A percentile compares a stretch with the other conserved stretches of the same genome.
phyloP scores from a whole-genome alignment of 2,888 invertebrate species.

The Lithophane semibrunnea region DNA sequence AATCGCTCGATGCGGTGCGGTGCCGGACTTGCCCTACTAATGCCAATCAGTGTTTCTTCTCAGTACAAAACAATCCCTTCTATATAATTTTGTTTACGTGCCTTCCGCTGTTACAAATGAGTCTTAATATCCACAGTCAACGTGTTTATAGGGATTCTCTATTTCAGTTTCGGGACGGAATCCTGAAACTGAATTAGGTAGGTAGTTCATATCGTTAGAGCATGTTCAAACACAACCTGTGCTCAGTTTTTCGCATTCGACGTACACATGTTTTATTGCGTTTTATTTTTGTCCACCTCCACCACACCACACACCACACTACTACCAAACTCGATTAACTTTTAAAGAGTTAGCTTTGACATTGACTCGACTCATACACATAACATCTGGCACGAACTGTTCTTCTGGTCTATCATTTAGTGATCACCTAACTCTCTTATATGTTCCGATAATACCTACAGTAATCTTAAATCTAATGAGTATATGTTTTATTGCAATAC shows the following conservation, averaged over 20 bases:
- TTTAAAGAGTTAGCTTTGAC: background rate
- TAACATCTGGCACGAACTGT: background rate
- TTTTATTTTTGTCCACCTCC: background rate
- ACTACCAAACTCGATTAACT: background rate
- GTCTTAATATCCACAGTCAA: conserved; percentile 43
- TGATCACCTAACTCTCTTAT: conserved; percentile 51
- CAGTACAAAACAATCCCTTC: background rate
- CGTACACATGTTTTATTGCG: background rate
- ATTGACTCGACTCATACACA: background rate
- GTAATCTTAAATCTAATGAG: conserved; percentile 30
- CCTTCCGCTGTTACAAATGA: conserved; percentile 58
- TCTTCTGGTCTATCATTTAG: background rate
- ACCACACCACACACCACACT: background rate
- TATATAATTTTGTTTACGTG: conserved; percentile 40
- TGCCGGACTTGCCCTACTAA: conserved; percentile 26
- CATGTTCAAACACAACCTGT: conserved; percentile 1
- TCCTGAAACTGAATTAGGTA: conserved; percentile 50
- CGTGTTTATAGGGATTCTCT: conserved; percentile 45
- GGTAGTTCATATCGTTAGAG: conserved; percentile 7
- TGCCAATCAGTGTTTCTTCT: conserved; percentile 37
- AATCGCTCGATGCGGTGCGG: conserved; percentile 12
- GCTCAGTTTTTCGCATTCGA: background rate
- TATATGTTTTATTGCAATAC: conserved; percentile 20
- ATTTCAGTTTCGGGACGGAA: conserved; percentile 52
- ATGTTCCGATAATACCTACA: conserved; percentile 39